Evolutionary conservation across 1,140 invertebrate species (phyloP).

Genomic region (Tribolium castaneum): DNA sequence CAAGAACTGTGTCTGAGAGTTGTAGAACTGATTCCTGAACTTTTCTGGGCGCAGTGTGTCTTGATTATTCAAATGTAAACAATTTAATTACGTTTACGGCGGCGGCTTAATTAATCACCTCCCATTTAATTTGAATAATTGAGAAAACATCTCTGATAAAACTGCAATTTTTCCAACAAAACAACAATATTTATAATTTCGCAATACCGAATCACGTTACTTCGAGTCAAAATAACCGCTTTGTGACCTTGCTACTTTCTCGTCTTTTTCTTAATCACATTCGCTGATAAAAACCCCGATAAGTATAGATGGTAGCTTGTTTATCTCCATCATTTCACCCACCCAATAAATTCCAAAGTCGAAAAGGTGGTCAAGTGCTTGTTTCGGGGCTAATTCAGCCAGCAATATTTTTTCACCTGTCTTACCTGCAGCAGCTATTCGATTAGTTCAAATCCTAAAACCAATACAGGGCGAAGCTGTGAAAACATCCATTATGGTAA

Average conservation of each 20-base stretch:
- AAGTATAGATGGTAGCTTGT: background rate
- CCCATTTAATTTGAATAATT: background rate
- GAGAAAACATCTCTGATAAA: background rate
- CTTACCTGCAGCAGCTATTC: conserved; percentile 29
- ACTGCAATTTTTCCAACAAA: background rate
- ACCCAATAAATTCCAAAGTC: background rate
- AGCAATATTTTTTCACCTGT: conserved; percentile 41
- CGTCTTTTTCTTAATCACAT: background rate
- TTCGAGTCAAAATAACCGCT: background rate
- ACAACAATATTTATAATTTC: background rate
- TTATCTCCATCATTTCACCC: background rate
- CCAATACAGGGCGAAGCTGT: conserved; percentile 44
- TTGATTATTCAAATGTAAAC: too few relatives aligned
- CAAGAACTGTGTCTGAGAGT: too few relatives aligned
- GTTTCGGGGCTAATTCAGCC: conserved; percentile 16
- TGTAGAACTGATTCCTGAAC: too few relatives aligned
- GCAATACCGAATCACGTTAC: background rate
- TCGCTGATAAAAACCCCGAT: background rate
- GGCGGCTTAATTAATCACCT: background rate
- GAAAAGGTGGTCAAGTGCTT: conserved; percentile 33
- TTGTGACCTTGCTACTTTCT: background rate
- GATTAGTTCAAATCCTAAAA: conserved; percentile 41
- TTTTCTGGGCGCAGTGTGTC: too few relatives aligned
- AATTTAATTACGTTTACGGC: background rate
- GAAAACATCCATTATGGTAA: conserved; percentile 47